Evolutionary conservation across 2,888 invertebrate species (phyloP).

Genomic region (Patella pellucida): DNA sequence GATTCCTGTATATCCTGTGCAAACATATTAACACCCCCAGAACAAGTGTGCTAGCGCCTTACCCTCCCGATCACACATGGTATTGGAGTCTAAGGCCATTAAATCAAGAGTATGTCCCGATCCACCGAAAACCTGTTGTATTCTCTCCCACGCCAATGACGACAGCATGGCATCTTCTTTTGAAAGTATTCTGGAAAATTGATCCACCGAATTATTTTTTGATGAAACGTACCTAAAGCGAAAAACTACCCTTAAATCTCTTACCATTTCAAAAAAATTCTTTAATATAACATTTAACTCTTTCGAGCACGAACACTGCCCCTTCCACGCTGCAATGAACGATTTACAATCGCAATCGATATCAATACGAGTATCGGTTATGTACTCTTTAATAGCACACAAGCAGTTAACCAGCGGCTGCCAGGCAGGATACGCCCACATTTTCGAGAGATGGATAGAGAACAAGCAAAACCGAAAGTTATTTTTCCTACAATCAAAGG

Average conservation of each 20-base stretch:
- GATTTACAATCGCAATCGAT: neutral
- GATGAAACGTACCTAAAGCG: neutral
- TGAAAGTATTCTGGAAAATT: neutral
- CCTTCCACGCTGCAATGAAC: neutral
- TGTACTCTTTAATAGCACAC: neutral
- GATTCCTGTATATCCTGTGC: neutral
- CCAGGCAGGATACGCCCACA: too few species aligned
- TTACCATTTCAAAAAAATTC: neutral
- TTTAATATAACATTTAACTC: neutral
- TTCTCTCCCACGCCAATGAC: neutral
- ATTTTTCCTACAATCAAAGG: too few species aligned
- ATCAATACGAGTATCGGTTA: neutral
- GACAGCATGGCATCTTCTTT: neutral
- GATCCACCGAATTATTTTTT: neutral
- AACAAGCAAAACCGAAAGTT: too few species aligned
- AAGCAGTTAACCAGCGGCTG: too few species aligned
- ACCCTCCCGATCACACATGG: neutral
- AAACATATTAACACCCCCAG: neutral
- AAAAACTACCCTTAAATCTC: neutral
- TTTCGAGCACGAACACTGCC: neutral
- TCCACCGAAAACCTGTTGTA: neutral
- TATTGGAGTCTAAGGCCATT: neutral
- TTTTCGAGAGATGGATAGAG: too few species aligned
- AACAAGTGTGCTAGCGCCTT: neutral
- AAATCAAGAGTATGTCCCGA: neutral